Evolutionary conservation across 2,888 invertebrate genomes (phyloP), one percentile per base, ranked within the genome.

Genomic region (Drosophila anceps): DNA sequence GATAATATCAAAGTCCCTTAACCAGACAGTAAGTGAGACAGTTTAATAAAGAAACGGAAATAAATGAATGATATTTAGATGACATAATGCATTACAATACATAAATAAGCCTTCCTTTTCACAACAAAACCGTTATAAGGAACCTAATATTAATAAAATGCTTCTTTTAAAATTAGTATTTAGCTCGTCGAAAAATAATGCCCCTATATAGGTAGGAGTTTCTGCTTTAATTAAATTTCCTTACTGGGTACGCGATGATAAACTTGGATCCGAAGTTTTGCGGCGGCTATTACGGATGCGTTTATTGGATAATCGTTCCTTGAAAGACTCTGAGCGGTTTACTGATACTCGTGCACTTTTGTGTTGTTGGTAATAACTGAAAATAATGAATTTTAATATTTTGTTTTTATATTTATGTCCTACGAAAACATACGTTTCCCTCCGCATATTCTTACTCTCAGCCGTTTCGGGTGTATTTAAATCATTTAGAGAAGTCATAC

Each of bases 221-320:
- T 24, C 24, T 2, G 24, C 12, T 12, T 24, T 9, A 20, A 9
- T 12, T 15, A 12, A 7, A n/a, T 35, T 43, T 77, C 94, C 95
- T 95, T 92, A 95, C 95, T 91, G 92, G 75, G 95, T 95, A 92
- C 95, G 95, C 76, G 96, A 96, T 63, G 92, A 90, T 88, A 96
- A 94, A 93, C 96, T 96, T 53, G 96, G 96, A 94, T 97, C 96
- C 90, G 96, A 96, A 86, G 96, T 96, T 93, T 96, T 96, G 89
- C 96, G 94, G 86, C 96, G 95, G 91, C 95, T 95, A 69, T 92
- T 93, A 75, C 95, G 94, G 91, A 95, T 95, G 86, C 96, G 94
- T 88, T 94, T 94, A 95, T 95, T 94, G 15, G 94, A 94, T 83
- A 95, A 94, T 84, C 95, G 94, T 91, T 95, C 96, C 92, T 96